Conservation (phyloP, 2,888 invertebrate species). For the Dicyrtomina minuta region DNA sequence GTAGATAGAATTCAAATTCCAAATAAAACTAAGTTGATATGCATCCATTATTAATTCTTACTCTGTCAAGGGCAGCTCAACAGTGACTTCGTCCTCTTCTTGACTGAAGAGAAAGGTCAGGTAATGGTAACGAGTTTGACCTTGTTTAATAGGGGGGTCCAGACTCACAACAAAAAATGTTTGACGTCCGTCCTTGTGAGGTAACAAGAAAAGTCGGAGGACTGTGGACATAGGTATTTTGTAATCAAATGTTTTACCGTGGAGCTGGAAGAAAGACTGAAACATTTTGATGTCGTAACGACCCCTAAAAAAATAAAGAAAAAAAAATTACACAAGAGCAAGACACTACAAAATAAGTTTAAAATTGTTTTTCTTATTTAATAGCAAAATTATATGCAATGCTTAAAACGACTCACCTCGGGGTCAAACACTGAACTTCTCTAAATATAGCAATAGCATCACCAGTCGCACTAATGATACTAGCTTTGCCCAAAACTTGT, state of each 20-base stretch:
- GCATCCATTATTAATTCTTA: too few relatives aligned
- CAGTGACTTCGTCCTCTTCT: slow-evolving; percentile 81
- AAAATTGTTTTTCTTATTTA: background rate
- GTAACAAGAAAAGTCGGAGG: slow-evolving; percentile 86
- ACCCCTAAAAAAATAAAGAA: slow-evolving; percentile 78
- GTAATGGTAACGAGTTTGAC: slow-evolving; percentile 97
- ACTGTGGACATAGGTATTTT: slow-evolving; percentile 98
- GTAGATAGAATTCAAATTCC: background rate
- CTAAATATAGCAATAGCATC: slow-evolving; percentile 96
- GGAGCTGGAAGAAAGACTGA: slow-evolving; percentile 85
- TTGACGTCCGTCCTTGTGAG: slow-evolving; percentile 96
- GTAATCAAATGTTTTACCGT: slow-evolving; percentile 99
- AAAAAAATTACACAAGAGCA: slow-evolving; percentile 58
- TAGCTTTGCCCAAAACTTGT: slow-evolving; percentile 95
- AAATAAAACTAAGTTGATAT: background rate
- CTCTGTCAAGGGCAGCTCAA: slow-evolving; percentile 90
- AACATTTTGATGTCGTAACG: slow-evolving; percentile 95
- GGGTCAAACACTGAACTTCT: slow-evolving; percentile 96
- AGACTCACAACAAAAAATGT: slow-evolving; percentile 97
- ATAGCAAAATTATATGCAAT: background rate
- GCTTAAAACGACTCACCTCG: slow-evolving; percentile 67
- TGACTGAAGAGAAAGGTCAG: slow-evolving; percentile 90
- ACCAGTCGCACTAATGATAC: slow-evolving; percentile 95
- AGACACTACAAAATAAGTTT: background rate
- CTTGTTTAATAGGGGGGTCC: slow-evolving; percentile 99